phyloP scores from a whole-genome alignment of 2,797 vertebrate species.

The Acrocephalus scirpaceus region DNA sequence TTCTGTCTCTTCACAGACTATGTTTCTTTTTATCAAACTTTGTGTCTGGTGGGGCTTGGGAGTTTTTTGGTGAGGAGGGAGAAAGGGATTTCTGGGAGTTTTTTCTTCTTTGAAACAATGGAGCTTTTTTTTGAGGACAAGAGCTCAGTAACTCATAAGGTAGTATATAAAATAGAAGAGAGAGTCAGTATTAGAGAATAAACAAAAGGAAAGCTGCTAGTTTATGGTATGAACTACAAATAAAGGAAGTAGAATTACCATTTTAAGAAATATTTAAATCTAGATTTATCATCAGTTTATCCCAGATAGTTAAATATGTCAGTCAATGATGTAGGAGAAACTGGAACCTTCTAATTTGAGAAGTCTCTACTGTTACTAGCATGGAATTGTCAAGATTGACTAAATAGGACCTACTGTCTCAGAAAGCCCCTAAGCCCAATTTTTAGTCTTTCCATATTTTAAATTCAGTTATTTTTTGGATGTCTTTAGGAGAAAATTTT shows the following conservation, averaged over 20 bases:
- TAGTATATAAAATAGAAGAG: not conserved
- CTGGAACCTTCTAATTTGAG: not conserved
- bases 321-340: not conserved
- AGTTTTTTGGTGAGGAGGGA: rapidly evolving
- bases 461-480: not conserved
- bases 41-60: too few species aligned
- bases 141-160: not conserved
- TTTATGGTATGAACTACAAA: not conserved
- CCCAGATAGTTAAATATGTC: not conserved
- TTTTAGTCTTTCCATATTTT: not conserved
- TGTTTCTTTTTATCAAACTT: not conserved
- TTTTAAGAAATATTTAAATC: not conserved
- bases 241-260: not conserved
- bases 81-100: not conserved
- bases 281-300: not conserved
- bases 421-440: not conserved
- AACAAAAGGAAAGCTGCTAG: not conserved
- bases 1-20: not conserved
- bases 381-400: not conserved
- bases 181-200: not conserved
- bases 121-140: not conserved
- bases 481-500: not conserved
- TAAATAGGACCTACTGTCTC: not conserved
- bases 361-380: not conserved
- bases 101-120: not conserved